Conservation (phyloP, 1,140 invertebrate genomes). For the Ceratina calcarata region DNA sequence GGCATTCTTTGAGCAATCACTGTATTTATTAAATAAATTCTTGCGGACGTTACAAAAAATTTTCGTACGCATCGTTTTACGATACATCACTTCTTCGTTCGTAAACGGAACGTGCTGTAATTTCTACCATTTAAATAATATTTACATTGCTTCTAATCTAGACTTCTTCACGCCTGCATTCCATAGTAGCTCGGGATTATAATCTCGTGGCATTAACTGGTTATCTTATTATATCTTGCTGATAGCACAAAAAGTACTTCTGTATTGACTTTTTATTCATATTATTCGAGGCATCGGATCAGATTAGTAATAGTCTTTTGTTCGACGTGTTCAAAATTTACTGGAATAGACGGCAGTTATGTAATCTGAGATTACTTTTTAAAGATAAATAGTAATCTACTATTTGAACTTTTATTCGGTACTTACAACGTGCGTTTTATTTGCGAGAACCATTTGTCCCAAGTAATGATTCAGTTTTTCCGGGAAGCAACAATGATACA, state of each 20-base stretch:
- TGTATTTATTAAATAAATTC: neutral
- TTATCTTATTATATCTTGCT: slow-evolving; percentile 18
- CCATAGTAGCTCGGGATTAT: neutral
- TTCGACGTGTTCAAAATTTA: neutral
- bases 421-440: slow-evolving; percentile 21
- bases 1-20: neutral
- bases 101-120: no score
- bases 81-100: no score
- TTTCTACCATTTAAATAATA: slow-evolving; percentile 61
- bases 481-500: slow-evolving; percentile 58
- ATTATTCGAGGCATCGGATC: neutral
- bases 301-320: neutral
- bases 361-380: neutral
- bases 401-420: neutral
- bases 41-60: neutral
- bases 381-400: neutral
- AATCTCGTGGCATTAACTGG: neutral
- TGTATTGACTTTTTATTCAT: no score
- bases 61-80: neutral
- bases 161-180: neutral
- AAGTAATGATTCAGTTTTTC: slow-evolving; percentile 27
- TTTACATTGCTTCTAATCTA: neutral
- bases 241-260: slow-evolving; percentile 10
- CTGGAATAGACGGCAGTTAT: neutral
- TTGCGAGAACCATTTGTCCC: neutral